Evolutionary conservation across 2,888 invertebrate species (phyloP), one percentile per base, ranked within the genome.

Genomic region (Drosophila bunnanda): DNA sequence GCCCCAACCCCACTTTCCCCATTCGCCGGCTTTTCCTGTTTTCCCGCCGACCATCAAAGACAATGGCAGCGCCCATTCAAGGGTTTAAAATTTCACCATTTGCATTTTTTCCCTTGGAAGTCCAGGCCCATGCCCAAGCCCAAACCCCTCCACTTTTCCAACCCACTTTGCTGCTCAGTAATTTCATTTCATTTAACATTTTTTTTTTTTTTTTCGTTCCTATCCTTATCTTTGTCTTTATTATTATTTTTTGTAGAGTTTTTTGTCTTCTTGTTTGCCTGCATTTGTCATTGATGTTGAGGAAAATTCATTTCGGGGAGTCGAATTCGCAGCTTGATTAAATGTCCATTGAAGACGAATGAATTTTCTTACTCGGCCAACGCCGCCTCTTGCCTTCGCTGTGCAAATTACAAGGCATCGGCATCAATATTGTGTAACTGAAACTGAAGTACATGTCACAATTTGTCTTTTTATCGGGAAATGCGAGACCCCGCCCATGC

Each of bases 51-150:
- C 77, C 78, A 82, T 79, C 84, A 82, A 87, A 82, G 79, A 82
- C 87, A 82, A 82, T 82, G 81, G 81, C 77, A 53, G 36, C 50
- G 71, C 84, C 74, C 88, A 82, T 89, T 89, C 89, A 90, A 90
- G 90, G 88, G 88, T 89, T 85, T 88, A 85, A 82, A 88, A 88
- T 88, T 88, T 88, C 88, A 90, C 50, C 76, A 90, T 85, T 89
- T 89, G 79, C 89, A 89, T 89, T 75, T 72, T 50, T 67, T 57
- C 17, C 69, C 50, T 52, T 34, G 25, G 22, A 34, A 44, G 41
- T 53, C 56, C 44, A 46, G 28, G 30, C 46, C 46, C 28, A 46
- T n/a, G 9, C 44, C 44, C 32, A 20, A 34, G 10, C 43, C 2
- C 15, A 12, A 12, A 20, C 4, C 4, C 34, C 50, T 38, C 30